Evolutionary conservation across 2,113 vertebrate species (phyloP).

Genomic region (Micromys minutus): DNA sequence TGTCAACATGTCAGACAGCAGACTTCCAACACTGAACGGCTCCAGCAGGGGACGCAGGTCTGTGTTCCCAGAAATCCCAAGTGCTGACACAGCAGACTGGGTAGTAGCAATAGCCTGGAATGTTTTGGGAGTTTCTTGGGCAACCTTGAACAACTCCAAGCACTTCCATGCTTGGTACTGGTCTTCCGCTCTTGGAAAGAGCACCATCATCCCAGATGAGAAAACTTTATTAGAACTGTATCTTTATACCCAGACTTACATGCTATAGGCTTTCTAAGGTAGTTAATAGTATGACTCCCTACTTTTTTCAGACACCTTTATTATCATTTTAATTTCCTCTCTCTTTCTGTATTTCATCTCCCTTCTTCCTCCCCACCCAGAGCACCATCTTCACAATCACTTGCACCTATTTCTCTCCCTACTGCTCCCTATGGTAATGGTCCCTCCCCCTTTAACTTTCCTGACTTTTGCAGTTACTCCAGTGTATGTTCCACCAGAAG

Average conservation of each 20-base stretch:
- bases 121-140: not conserved
- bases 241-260: not conserved
- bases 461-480: not conserved
- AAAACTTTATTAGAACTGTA: not conserved
- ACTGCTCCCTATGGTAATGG: not conserved
- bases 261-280: not conserved
- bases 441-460: not conserved
- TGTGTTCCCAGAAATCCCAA: not conserved
- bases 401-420: not conserved
- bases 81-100: not conserved
- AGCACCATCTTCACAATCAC: not conserved
- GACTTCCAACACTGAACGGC: not conserved
- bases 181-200: not conserved
- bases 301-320: not conserved
- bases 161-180: not conserved
- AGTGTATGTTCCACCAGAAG: not conserved
- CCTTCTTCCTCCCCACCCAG: not conserved
- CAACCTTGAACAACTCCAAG: not conserved
- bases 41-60: not conserved
- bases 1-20: not conserved
- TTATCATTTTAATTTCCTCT: not conserved
- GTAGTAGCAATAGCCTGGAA: not conserved
- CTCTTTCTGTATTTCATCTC: not conserved
- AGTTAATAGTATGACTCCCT: not conserved
- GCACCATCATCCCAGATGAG: not conserved